A percentile compares a stretch with the other conserved stretches of the same genome.
Conservation (phyloP, 1,140 invertebrate genomes). For the Pseudomyrmex dendroicus region DNA sequence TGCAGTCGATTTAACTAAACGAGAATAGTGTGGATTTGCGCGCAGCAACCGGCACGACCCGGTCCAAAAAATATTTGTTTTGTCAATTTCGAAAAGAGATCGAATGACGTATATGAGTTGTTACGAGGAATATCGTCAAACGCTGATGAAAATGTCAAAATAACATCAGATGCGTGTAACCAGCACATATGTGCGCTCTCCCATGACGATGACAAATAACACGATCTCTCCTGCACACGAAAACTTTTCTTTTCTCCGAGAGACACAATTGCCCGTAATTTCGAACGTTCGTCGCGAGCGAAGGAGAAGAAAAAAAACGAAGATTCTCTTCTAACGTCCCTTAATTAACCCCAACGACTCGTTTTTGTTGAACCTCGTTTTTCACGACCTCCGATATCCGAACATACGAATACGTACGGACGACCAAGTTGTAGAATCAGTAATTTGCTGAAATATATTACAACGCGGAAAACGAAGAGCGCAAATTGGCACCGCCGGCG, state of each 20-base stretch:
- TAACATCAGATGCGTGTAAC: not conserved
- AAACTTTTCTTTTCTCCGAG: too few species aligned
- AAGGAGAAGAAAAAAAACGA: not conserved
- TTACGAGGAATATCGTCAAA: slow-evolving; percentile 38
- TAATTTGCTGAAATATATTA: not conserved
- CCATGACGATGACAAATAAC: not conserved
- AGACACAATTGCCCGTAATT: slow-evolving; percentile 38
- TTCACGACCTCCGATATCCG: slow-evolving; percentile 30
- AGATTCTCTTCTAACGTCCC: not conserved
- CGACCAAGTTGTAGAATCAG: too few species aligned
- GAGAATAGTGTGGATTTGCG: slow-evolving; percentile 46
- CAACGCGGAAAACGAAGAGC: not conserved
- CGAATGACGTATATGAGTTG: slow-evolving; percentile 37
- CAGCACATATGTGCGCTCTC: not conserved
- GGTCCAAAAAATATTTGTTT: slow-evolving; percentile 66
- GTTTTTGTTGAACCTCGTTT: slow-evolving; percentile 42
- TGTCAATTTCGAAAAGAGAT: slow-evolving; percentile 29
- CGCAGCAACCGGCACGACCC: slow-evolving; percentile 59
- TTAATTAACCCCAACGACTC: slow-evolving; percentile 59
- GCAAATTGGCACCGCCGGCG: not conserved
- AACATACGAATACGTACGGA: slow-evolving; percentile 6
- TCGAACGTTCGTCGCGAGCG: not conserved
- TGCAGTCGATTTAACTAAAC: slow-evolving; percentile 55
- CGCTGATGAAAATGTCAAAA: slow-evolving; percentile 19
- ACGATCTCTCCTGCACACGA: too few species aligned